Base-by-base conservation (phyloP, 2,888 invertebrate genomes). In the Torymus auratus region DNA sequence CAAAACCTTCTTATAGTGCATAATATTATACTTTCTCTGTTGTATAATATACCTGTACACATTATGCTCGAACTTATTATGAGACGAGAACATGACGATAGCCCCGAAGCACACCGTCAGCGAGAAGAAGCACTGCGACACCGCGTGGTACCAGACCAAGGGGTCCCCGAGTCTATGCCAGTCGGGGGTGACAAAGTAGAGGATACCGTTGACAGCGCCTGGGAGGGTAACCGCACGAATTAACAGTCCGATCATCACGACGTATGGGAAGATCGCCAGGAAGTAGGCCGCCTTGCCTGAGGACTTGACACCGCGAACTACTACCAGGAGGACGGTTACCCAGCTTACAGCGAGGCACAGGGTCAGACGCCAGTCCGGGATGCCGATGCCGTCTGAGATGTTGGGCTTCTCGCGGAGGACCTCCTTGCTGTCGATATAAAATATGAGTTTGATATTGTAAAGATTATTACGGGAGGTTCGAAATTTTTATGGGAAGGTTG, bases 201-300 rank as follows among this genome's bases (percentile, higher is more conserved):
- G 88, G 68, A 95, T 93, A 14, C 95, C 95, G 50, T 93, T 89
- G 0, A 89, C 82, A 1, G 95, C 93, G 0, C 95, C 95, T 0
- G 93, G 92, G 74, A 94, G 86, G 0, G 94, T 94, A 0, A 93
- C 91, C 0, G 94, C 93, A 72, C 94, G 91, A 68, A 94, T 91
- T n/a, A 95, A 91, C 69, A 95, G 89, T 17, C 93, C 91, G 41
- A 93, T 84, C 89, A 95, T 92, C 65, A 95, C 92, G 61, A 92
- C 87, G 85, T 94, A 94, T 0, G 95, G 95, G 86, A 95, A 94
- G 17, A 95, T 89, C 0, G 95, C 95, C 2, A 95, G 93, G 85
- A 96, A 94, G 87, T 95, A 95, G 2, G 95, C 94, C 0, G 93
- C 93, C 87, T 94, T 94, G 56, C 94, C 94, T 0, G 93, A 92